These are phyloP conservation scores for Sclerurus mexicanus DNA, from an alignment of 2,113 vertebrate genomes.

Conservation along the genomic window DNA sequence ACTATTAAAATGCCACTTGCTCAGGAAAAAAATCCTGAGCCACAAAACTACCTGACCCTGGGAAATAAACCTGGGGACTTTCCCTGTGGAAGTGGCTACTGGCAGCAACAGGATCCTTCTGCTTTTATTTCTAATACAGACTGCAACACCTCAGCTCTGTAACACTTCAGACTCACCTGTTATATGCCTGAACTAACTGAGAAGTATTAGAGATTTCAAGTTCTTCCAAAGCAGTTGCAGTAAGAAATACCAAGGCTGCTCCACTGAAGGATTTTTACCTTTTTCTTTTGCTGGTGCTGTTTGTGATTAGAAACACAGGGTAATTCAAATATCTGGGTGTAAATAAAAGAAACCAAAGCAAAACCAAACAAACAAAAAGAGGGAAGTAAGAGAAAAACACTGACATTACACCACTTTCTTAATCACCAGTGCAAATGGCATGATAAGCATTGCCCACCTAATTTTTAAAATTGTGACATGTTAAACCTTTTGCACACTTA, in stretches of 20 bases:
- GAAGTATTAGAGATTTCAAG: not conserved
- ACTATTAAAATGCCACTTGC: not conserved
- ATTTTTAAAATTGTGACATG: not conserved
- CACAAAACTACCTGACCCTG: not conserved
- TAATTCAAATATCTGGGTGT: not conserved
- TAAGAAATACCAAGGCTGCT: not conserved
- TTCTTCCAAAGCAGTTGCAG: not conserved
- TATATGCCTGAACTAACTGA: not conserved
- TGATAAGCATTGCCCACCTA: fast-evolving
- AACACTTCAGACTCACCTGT: not conserved
- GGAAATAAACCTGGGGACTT: not conserved
- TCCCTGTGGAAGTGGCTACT: not conserved
- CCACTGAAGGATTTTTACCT: not conserved
- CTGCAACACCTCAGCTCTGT: fast-evolving
- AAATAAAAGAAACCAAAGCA: not conserved
- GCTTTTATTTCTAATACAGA: not conserved
- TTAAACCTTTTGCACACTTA: not conserved
- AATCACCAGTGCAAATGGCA: not conserved
- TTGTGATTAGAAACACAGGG: not conserved
- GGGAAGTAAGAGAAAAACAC: not conserved
- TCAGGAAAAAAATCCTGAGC: not conserved
- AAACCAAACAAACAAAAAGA: not conserved
- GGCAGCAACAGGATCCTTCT: not conserved
- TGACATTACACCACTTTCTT: not conserved
- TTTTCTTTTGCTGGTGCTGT: not conserved